Conservation (phyloP, 1,140 invertebrate genomes). For the Atopsyche davidsoni region DNA sequence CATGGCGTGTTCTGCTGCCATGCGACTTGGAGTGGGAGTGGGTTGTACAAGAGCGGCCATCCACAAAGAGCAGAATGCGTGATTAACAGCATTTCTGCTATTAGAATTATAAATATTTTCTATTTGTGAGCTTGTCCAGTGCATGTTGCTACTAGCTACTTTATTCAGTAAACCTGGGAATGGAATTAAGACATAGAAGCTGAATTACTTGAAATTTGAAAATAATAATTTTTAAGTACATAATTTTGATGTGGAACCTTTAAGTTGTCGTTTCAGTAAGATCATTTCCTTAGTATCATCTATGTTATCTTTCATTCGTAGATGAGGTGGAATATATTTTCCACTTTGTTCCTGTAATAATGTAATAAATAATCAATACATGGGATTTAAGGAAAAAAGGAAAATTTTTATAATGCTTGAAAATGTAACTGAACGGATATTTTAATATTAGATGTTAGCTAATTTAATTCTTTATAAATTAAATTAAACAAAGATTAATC, state of each 20-base stretch:
- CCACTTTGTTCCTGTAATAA: conserved; percentile 47
- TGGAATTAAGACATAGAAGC: conserved; percentile 4
- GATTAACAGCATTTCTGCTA: conserved; percentile 78
- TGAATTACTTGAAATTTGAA: too few species aligned
- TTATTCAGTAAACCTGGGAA: conserved; percentile 71
- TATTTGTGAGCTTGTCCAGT: conserved; percentile 67
- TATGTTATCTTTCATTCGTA: conserved; percentile 50
- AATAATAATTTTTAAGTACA: neutral
- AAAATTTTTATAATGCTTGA: conserved; percentile 5
- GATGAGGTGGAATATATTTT: conserved; percentile 80
- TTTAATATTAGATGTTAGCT: too few species aligned
- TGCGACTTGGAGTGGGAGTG: conserved; percentile 65
- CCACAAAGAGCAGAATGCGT: conserved; percentile 63
- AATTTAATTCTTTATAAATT: too few species aligned
- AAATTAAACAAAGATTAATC: too few species aligned
- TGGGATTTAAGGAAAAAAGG: conserved; percentile 32
- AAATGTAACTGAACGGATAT: too few species aligned
- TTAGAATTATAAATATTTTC: conserved; percentile 69
- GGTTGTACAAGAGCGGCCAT: conserved; percentile 59
- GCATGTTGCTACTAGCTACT: conserved; percentile 81
- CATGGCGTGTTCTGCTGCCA: conserved; percentile 79
- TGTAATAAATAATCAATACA: too few species aligned
- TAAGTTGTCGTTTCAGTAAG: conserved; percentile 70
- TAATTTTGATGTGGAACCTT: conserved; percentile 47
- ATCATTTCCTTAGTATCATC: conserved; percentile 54